Conservation (phyloP, 92 coral and sea anemone species). For the Phenganax marumi region DNA sequence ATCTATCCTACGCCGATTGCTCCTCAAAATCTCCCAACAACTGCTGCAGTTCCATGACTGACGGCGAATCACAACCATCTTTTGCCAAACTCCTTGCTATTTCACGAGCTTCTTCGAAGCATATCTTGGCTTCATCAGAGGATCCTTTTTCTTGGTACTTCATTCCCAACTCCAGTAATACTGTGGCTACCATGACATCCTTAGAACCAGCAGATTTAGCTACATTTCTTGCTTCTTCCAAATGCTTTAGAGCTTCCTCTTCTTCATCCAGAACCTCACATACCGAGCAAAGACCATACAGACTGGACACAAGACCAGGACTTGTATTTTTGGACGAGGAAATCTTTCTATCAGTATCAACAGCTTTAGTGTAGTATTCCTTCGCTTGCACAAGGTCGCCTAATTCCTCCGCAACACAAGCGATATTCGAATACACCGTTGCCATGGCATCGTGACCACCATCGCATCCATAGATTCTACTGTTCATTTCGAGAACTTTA, state of each 20-base stretch:
- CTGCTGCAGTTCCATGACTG: neutral
- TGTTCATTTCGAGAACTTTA: neutral
- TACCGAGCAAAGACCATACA: constrained; percentile 19
- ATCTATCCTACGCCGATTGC: neutral
- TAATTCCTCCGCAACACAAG: constrained; percentile 13
- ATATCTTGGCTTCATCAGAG: neutral
- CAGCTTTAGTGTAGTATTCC: constrained; percentile 28
- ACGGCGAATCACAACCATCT: constrained; percentile 1
- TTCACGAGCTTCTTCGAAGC: neutral
- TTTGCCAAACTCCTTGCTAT: neutral
- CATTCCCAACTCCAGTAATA: neutral
- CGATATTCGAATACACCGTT: constrained; percentile 8
- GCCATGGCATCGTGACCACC: neutral
- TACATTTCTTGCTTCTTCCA: constrained; percentile 27
- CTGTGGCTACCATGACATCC: neutral
- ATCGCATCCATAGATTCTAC: neutral
- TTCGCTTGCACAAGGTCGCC: constrained; percentile 15
- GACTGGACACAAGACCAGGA: neutral
- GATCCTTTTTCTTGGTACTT: neutral
- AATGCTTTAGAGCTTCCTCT: constrained; percentile 21
- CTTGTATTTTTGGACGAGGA: neutral
- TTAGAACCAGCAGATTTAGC: neutral
- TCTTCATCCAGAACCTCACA: constrained; percentile 15
- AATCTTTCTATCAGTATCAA: constrained; percentile 14
- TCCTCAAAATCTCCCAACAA: neutral